These are phyloP conservation scores for Microtus oregoni DNA, from an alignment of 2,113 vertebrate genomes.

Conservation along the genomic window DNA sequence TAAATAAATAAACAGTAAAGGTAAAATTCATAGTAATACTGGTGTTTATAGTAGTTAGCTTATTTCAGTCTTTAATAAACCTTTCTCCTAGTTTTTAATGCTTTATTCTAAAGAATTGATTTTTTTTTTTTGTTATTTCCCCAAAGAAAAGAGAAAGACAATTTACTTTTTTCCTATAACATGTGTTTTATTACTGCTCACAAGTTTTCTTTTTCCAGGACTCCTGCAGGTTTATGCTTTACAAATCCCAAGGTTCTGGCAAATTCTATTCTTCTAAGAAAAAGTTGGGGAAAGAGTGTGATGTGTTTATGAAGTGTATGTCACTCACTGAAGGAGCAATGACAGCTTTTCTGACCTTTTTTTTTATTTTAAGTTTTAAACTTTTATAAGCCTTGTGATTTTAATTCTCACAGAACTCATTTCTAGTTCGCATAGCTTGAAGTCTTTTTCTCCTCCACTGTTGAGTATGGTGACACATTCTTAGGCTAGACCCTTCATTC, in stretches of 20 bases:
- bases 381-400: constrained; percentile 3
- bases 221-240: not conserved
- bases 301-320: not conserved
- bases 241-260: constrained; percentile 10
- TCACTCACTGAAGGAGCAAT: not conserved
- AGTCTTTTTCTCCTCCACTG: not conserved
- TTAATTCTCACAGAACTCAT: constrained; percentile 25
- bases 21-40: not conserved
- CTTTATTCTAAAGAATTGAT: not conserved
- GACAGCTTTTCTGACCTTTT: not conserved
- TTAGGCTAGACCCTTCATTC: not conserved
- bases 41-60: not conserved
- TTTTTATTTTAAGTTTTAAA: not conserved
- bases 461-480: not conserved
- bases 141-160: constrained; percentile 49
- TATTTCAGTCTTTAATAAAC: not conserved
- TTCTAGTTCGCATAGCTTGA: not conserved
- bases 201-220: not conserved
- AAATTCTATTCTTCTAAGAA: constrained; percentile 18
- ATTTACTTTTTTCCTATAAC: constrained; percentile 28
- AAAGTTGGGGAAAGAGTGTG: not conserved
- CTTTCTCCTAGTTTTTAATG: not conserved
- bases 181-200: constrained; percentile 45
- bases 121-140: constrained; percentile 40
- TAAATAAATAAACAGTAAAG: not conserved